Evolutionary conservation across 1,140 invertebrate species (phyloP), one percentile per base, ranked within the genome.

Genomic region (Drosophila elegans): DNA sequence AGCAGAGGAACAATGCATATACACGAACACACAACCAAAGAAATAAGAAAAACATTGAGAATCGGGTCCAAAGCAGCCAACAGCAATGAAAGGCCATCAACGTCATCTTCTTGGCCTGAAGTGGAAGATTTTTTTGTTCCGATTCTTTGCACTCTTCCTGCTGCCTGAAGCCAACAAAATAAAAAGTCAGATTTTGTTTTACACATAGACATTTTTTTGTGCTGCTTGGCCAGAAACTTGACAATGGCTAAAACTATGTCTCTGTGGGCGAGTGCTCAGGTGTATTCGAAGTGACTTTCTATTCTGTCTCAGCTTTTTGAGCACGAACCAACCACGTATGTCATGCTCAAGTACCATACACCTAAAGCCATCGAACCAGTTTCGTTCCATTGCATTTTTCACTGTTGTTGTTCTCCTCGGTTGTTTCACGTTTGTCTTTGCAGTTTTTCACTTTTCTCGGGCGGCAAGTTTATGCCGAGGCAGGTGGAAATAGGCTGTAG

Each of bases 341-440:
- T 81, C 79, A 74, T 82, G 54, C 74, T 69, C 74, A 78, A 82
- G 78, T 68, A 77, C 34, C 67, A 82, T 61, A 48, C 53, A 69
- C 61, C 53, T 49, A 57, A 63, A 64, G 74, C 68, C 63, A 82
- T 82, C 79, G 79, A 82, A 78, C 74, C 77, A 82, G 74, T 61
- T 76, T 68, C 27, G 63, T 57, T 72, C 41, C 72, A 34, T 49
- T 76, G 62, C 64, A 52, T 75, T 69, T 48, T 56, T 48, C 44
- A 55, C 51, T 25, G 44, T 27, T 25, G 44, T 27, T 29, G 16
- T 27, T 25, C 44, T 32, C 36, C 42, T 7, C 1, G 60, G 60
- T 39, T 32, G 46, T 13, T 13, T 21, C 41, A 32, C 59, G 27
- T 36, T 46, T 74, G 32, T 53, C 48, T 49, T 38, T 51, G 57